Evolutionary conservation across 1,140 invertebrate genomes (phyloP).

Genomic region (Eulimnadia texana): DNA sequence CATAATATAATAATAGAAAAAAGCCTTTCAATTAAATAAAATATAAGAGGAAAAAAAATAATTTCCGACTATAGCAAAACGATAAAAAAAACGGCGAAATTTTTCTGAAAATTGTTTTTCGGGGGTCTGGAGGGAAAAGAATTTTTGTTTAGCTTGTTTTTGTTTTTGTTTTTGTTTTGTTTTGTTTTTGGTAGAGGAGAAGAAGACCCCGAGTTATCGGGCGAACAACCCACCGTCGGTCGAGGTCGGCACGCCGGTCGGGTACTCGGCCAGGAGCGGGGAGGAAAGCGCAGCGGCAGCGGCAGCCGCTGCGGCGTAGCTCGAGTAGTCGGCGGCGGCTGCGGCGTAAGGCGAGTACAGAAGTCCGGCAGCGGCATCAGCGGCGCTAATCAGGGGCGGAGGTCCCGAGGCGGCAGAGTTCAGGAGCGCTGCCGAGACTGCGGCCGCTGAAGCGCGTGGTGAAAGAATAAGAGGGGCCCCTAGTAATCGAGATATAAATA

Average conservation of each 20-base stretch:
- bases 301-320: constrained; percentile 71
- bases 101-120: no score
- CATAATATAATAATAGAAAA: no score
- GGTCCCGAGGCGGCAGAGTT: constrained; percentile 46
- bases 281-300: constrained; percentile 69
- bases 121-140: no score
- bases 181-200: no score
- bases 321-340: constrained; percentile 54
- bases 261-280: constrained; percentile 27
- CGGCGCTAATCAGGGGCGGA: constrained; percentile 32
- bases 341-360: constrained; percentile 61
- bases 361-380: constrained; percentile 44
- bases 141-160: no score
- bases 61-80: no score
- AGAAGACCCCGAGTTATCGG: no score
- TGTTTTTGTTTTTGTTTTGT: no score
- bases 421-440: constrained; percentile 42
- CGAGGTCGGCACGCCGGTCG: constrained; percentile 10
- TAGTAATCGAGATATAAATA: no score
- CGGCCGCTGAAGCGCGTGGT: constrained; percentile 52
- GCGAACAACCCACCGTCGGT: constrained; percentile 61
- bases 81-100: no score
- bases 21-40: no score
- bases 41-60: no score
- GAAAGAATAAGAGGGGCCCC: constrained; percentile 77